Percentiles rank a stretch among this genome's conserved stretches.
Conservation (phyloP, 2,888 invertebrate genomes). For the Tipula helvola region DNA sequence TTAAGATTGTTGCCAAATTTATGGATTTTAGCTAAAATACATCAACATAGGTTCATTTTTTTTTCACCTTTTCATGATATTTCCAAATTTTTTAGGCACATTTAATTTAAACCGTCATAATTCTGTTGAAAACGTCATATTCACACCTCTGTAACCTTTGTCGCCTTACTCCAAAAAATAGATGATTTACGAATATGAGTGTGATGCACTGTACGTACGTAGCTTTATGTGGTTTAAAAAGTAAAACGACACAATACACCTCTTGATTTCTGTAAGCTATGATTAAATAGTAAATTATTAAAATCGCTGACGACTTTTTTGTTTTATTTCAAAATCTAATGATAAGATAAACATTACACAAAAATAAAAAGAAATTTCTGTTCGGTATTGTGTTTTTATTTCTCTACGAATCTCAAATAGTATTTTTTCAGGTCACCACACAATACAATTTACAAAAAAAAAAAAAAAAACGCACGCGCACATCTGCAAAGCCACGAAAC, state of each 20-base stretch:
- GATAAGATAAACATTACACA: not conserved
- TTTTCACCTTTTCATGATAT: too few species aligned
- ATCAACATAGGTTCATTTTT: too few species aligned
- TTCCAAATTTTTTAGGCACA: too few species aligned
- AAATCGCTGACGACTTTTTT: not conserved
- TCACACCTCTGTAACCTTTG: too few species aligned
- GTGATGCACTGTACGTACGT: too few species aligned
- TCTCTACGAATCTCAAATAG: not conserved
- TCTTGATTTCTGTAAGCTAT: not conserved
- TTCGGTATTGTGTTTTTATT: not conserved
- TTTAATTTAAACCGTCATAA: too few species aligned
- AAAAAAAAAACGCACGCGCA: not conserved
- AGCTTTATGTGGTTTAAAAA: too few species aligned
- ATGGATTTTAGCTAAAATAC: too few species aligned
- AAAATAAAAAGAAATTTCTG: not conserved
- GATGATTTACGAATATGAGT: too few species aligned
- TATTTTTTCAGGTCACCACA: not conserved
- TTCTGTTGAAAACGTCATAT: too few species aligned
- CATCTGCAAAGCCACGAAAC: not conserved
- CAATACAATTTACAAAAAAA: not conserved
- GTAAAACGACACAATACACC: not conserved
- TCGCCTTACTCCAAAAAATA: too few species aligned
- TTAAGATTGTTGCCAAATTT: too few species aligned
- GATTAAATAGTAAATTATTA: not conserved
- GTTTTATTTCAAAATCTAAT: not conserved